Evolutionary conservation across 2,113 vertebrate genomes (phyloP).

Genomic region (Cyphomyrus discorhynchus): DNA sequence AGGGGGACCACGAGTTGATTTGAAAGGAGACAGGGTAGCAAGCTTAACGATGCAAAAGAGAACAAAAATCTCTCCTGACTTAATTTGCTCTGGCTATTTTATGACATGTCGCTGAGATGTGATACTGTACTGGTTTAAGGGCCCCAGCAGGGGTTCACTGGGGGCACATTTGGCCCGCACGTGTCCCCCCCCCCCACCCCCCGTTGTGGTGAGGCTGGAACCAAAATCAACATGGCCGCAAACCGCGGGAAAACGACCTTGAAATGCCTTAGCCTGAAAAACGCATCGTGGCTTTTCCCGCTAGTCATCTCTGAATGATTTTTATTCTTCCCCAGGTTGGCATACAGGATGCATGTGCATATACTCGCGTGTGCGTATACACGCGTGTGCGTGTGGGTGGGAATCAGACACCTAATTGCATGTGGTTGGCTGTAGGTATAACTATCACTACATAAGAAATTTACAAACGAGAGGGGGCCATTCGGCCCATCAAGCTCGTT

Average conservation of each 20-base stretch:
- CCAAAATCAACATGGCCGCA: slow-evolving; percentile 32
- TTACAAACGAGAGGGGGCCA: no score
- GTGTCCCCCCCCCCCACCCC: slow-evolving; percentile 25
- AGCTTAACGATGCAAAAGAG: not conserved
- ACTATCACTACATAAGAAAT: not conserved
- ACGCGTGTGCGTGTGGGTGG: not conserved
- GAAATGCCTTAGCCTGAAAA: slow-evolving; percentile 26
- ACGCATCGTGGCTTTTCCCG: not conserved
- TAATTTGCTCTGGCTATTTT: slow-evolving; percentile 4
- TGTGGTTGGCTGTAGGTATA: not conserved
- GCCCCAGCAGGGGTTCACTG: slow-evolving; percentile 12
- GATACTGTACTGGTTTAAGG: slow-evolving; percentile 7
- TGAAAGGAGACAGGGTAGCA: not conserved
- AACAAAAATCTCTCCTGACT: not conserved
- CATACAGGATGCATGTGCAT: not conserved
- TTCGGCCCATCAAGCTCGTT: no score
- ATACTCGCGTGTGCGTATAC: not conserved
- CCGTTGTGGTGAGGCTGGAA: slow-evolving; percentile 18
- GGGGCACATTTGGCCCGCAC: slow-evolving; percentile 38
- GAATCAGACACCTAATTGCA: not conserved
- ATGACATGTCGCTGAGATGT: slow-evolving; percentile 21
- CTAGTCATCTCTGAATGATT: not conserved
- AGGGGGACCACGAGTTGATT: slow-evolving; percentile 6
- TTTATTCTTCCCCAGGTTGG: not conserved
- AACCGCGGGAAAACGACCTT: slow-evolving; percentile 30